phyloP scores from a whole-genome alignment of 1,140 invertebrate genomes.

The Tenebrio molitor region DNA sequence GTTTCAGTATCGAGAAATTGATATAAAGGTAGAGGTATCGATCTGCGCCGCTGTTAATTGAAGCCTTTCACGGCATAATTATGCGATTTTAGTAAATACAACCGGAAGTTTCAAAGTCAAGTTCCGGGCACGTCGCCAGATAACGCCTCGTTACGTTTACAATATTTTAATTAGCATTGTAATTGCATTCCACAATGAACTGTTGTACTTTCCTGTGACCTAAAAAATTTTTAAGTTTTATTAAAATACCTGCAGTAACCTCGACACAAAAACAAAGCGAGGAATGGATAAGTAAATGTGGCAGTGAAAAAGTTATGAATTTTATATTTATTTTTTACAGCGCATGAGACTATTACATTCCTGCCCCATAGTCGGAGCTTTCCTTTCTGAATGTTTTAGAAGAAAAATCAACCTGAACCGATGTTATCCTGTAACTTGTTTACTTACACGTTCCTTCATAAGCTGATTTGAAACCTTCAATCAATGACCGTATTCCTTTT shows the following conservation, averaged over 20 bases:
- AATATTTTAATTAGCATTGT: slow-evolving; percentile 28
- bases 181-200: background rate
- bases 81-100: slow-evolving; percentile 26
- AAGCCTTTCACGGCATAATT: slow-evolving; percentile 33
- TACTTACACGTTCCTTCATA: slow-evolving; percentile 10
- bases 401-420: background rate
- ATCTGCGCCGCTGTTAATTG: slow-evolving; percentile 6
- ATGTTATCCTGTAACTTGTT: slow-evolving; percentile 1
- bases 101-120: slow-evolving; percentile 18
- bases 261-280: slow-evolving; percentile 12
- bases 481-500: background rate
- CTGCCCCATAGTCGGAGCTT: slow-evolving; percentile 10
- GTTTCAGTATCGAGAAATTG: slow-evolving; percentile 4
- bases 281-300: slow-evolving; percentile 20
- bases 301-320: slow-evolving; percentile 22
- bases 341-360: background rate
- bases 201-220: background rate
- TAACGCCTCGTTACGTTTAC: slow-evolving; percentile 14
- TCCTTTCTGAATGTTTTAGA: background rate
- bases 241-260: slow-evolving; percentile 26
- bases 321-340: slow-evolving; percentile 32
- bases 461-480: background rate
- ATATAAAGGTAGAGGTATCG: slow-evolving; percentile 11
- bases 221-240: slow-evolving; percentile 28
- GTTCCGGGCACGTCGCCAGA: slow-evolving; percentile 20